Percentiles rank a stretch among this genome's conserved stretches.
phyloP scores from a whole-genome alignment of 64 coral and sea anemone species.

The Platygyra sinensis region DNA sequence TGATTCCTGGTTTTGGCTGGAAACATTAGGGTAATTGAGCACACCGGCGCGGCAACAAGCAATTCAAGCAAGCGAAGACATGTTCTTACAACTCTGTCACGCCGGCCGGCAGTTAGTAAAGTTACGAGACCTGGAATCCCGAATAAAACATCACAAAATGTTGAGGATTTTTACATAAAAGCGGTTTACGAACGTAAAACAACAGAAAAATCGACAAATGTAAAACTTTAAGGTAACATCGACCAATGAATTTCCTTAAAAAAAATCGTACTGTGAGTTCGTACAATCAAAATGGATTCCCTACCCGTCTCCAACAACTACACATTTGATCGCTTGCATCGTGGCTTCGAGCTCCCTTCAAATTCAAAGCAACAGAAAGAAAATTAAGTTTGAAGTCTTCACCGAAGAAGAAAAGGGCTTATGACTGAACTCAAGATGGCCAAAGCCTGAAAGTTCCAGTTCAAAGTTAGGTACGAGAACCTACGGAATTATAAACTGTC shows the following conservation, averaged over 20 bases:
- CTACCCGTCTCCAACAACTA: conserved; percentile 93
- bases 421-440: background rate
- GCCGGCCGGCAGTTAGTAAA: background rate
- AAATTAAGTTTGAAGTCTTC: background rate
- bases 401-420: background rate
- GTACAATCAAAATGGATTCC: background rate
- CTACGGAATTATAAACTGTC: conserved; percentile 29
- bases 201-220: background rate
- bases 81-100: background rate
- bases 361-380: conserved; percentile 14
- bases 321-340: conserved; percentile 97
- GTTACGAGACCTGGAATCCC: background rate
- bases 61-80: background rate
- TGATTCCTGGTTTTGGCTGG: background rate
- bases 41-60: no score
- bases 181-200: background rate
- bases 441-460: no score
- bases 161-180: background rate
- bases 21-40: background rate
- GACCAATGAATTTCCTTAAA: background rate
- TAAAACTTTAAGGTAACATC: background rate
- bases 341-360: conserved; percentile 36
- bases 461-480: no score
- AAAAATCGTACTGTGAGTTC: background rate
- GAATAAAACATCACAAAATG: background rate